Conservation (phyloP, 1,140 invertebrate species). For the Cotesia typhae region DNA sequence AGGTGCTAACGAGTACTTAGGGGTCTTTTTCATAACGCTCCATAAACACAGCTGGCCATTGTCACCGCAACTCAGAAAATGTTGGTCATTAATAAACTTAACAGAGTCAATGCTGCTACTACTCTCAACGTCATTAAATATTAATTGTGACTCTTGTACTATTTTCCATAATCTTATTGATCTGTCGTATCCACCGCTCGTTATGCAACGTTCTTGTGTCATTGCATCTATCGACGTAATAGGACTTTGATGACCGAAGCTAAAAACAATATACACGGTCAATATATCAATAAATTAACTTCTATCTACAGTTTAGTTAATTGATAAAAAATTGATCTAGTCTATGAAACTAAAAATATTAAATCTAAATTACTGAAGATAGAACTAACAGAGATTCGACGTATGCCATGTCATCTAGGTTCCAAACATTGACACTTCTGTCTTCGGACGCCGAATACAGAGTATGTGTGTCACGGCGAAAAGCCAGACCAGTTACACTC, state of each 20-base stretch:
- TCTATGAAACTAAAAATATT: background rate
- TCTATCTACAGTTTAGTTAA: background rate
- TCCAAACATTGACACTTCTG: slow-evolving; percentile 91
- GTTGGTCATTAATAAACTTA: slow-evolving; percentile 88
- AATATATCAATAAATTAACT: slow-evolving; percentile 24
- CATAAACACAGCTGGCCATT: slow-evolving; percentile 89
- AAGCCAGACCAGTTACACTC: slow-evolving; percentile 80
- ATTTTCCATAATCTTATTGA: slow-evolving; percentile 94
- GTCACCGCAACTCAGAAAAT: slow-evolving; percentile 90
- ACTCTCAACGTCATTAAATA: slow-evolving; percentile 84
- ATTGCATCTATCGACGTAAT: slow-evolving; percentile 91
- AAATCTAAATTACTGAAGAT: slow-evolving; percentile 15
- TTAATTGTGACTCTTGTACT: slow-evolving; percentile 93
- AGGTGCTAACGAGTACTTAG: slow-evolving; percentile 73
- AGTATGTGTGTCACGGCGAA: slow-evolving; percentile 87
- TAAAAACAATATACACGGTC: slow-evolving; percentile 45
- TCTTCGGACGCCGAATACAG: slow-evolving; percentile 88
- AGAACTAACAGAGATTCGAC: slow-evolving; percentile 85
- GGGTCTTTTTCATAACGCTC: slow-evolving; percentile 91
- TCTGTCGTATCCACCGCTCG: slow-evolving; percentile 87
- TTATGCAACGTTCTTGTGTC: slow-evolving; percentile 84
- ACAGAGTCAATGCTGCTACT: slow-evolving; percentile 89
- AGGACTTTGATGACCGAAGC: slow-evolving; percentile 90
- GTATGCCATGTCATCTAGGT: slow-evolving; percentile 93
- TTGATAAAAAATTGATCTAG: slow-evolving; percentile 18